Evolutionary conservation across 2,113 vertebrate species (phyloP).

Genomic region (Tenebrosternarchus preto): DNA sequence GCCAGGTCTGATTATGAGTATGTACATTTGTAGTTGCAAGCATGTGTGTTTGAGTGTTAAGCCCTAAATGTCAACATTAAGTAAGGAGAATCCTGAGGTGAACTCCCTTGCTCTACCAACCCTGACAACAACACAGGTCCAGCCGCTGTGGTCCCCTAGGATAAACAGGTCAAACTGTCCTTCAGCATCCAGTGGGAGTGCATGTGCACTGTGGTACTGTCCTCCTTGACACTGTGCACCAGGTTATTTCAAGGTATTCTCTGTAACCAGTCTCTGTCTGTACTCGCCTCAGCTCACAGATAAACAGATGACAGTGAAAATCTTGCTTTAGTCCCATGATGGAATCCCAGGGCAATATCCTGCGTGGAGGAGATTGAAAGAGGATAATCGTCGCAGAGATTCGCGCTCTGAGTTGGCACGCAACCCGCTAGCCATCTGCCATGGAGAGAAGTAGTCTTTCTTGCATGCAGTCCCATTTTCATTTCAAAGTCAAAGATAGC

Average conservation of each 20-base stretch:
- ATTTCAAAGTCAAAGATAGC: slow-evolving; percentile 53
- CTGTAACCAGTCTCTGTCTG: not conserved
- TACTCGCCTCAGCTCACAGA: slow-evolving; percentile 36
- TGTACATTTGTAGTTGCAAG: not conserved
- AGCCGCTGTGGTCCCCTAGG: slow-evolving; percentile 1
- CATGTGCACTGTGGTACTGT: not conserved
- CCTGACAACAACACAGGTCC: slow-evolving; percentile 15
- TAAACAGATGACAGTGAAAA: slow-evolving; percentile 46
- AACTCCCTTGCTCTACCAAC: slow-evolving; percentile 7
- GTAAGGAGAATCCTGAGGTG: not conserved
- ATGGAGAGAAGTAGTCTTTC: slow-evolving; percentile 37
- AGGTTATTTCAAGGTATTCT: slow-evolving; percentile 20
- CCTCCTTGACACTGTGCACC: not conserved
- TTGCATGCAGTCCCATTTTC: slow-evolving; percentile 45
- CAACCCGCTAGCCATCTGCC: slow-evolving; percentile 63
- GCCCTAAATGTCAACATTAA: not conserved
- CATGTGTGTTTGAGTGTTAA: not conserved
- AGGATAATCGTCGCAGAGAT: slow-evolving; percentile 55
- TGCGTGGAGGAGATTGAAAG: slow-evolving; percentile 61
- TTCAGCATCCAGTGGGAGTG: slow-evolving; percentile 21
- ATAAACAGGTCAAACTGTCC: slow-evolving; percentile 19
- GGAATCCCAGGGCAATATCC: slow-evolving; percentile 60
- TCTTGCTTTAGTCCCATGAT: slow-evolving; percentile 45
- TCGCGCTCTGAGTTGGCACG: slow-evolving; percentile 46
- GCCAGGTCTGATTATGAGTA: too few species aligned